Evolutionary conservation across 2,797 vertebrate species (phyloP).

Genomic region (Trichosurus vulpecula): DNA sequence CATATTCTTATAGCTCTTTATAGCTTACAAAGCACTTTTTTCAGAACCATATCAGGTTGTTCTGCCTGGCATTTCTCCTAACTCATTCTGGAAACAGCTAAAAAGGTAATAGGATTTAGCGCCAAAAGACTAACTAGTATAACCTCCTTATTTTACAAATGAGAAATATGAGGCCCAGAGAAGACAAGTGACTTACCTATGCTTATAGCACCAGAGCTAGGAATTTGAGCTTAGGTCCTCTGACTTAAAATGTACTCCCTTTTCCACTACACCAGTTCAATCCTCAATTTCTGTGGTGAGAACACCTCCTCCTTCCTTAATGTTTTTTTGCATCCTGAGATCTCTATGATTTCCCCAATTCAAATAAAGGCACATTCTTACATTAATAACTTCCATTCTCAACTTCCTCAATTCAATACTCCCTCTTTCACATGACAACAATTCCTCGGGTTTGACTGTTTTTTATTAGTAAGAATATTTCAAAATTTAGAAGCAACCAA

Average conservation of each 20-base stretch:
- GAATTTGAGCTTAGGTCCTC: not conserved
- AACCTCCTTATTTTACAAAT: not conserved
- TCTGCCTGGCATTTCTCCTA: not conserved
- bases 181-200: not conserved
- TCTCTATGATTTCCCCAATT: not conserved
- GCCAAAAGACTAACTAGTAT: not conserved
- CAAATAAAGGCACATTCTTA: conserved; percentile 16
- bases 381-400: not conserved
- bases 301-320: not conserved
- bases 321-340: not conserved
- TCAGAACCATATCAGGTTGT: not conserved
- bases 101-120: not conserved
- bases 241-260: not conserved
- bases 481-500: conserved; percentile 4
- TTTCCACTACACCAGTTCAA: not conserved
- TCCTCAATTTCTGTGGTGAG: not conserved
- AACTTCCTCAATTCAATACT: conserved; percentile 42
- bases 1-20: not conserved
- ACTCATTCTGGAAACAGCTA: not conserved
- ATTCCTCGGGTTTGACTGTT: not conserved
- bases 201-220: not conserved
- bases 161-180: not conserved
- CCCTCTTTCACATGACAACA: conserved; percentile 15
- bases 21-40: not conserved
- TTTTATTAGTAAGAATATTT: conserved; percentile 23